Conservation (phyloP, 2,113 vertebrate species). For the Marmota monax region DNA sequence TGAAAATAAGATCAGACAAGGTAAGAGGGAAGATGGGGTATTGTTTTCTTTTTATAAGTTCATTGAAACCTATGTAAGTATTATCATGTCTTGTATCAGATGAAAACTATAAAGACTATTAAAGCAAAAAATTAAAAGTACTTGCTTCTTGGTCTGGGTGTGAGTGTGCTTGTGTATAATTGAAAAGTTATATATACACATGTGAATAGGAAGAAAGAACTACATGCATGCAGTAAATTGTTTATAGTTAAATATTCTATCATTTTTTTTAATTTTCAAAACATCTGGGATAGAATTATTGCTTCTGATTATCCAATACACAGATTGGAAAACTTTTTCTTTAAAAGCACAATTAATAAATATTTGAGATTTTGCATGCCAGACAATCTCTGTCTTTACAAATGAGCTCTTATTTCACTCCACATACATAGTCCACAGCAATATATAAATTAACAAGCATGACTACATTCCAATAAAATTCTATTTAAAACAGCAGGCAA, state of each 20-base stretch:
- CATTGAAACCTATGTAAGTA: neutral
- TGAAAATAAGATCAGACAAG: neutral
- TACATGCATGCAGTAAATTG: neutral
- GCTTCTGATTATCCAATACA: neutral
- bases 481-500: neutral
- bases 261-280: neutral
- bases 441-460: neutral
- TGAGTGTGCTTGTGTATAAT: neutral
- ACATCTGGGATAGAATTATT: neutral
- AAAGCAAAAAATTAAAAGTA: constrained; percentile 10
- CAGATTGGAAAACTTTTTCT: neutral
- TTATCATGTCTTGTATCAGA: neutral
- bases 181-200: neutral
- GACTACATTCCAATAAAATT: neutral
- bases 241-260: neutral
- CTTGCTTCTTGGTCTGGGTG: neutral
- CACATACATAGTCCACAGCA: neutral
- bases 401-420: neutral
- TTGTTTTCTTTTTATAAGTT: neutral
- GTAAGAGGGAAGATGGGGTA: neutral
- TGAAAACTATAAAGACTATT: neutral
- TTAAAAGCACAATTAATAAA: neutral
- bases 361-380: neutral
- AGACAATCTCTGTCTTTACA: neutral
- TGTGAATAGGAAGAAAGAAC: fast-evolving